Evolutionary conservation across 2,888 invertebrate species (phyloP), one percentile per base, ranked within the genome.

Genomic region (Nymphalis urticae): DNA sequence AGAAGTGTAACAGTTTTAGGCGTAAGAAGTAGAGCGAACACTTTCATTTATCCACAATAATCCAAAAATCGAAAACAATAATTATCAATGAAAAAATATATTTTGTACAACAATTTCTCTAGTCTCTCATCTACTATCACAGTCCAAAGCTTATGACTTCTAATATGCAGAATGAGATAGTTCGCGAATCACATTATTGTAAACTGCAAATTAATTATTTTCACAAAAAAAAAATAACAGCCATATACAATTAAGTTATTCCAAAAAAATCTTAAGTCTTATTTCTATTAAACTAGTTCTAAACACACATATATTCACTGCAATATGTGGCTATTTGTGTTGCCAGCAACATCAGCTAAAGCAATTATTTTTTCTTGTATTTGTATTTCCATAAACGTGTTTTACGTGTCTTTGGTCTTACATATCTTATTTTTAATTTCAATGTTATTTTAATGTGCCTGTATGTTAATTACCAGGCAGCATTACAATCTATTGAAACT

Each of bases 61-160:
- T 77, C 76, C 76, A 78, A 77, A 48, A 66, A 51, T 78, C 75
- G 80, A 78, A 81, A 84, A 81, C 66, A 79, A 58, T 73, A 74
- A 77, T 73, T 72, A 76, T 74, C 76, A 80, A 69, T 72, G 79
- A 80, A 83, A 84, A 84, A 84, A 83, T 83, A 85, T 81, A 72
- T 74, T 76, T 78, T 81, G 79, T 80, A 83, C 79, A 80, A 77
- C 76, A 71, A 77, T 42, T 42, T 42, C 76, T 78, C 77, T 80
- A 80, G 74, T 85, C 84, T 86, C 85, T 86, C 86, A 75, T 80
- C 82, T 86, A 85, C 82, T 91, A 92, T 92, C 91, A 92, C 92
- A 92, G 92, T 87, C 85, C 83, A 84, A 90, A 89, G 89, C 89
- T 89, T 87, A 68, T 36, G 54, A 62, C 47, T 47, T 66, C 48